A percentile compares a stretch with the other conserved stretches of the same genome.
Evolutionary conservation across 2,888 invertebrate genomes (phyloP).

Genomic region (Norana najaformis): DNA sequence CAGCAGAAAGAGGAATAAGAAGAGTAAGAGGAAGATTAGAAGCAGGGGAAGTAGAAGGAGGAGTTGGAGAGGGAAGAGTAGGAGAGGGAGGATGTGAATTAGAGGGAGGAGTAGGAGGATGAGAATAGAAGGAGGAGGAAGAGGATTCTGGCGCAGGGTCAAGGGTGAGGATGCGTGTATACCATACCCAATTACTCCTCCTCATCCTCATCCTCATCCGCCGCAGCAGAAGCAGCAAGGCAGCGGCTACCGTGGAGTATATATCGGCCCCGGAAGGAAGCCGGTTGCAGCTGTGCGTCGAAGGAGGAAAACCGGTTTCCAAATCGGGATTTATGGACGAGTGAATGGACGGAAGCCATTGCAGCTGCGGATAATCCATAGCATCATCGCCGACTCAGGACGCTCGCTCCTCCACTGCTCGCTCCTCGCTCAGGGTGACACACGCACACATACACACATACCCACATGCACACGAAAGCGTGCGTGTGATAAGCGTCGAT

Average conservation of each 20-base stretch:
- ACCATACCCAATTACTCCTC: background rate
- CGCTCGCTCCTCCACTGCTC: background rate
- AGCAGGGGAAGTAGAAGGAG: no score
- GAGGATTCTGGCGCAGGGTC: background rate
- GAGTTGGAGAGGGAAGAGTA: background rate
- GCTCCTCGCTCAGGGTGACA: background rate
- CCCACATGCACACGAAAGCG: no score
- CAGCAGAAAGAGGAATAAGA: background rate
- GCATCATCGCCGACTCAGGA: background rate
- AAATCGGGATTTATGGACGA: conserved; percentile 13
- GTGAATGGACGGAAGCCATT: background rate
- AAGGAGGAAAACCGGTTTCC: background rate
- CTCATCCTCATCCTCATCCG: background rate
- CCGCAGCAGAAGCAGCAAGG: no score
- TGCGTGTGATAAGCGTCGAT: background rate
- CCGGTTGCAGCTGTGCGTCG: background rate
- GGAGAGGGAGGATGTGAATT: no score
- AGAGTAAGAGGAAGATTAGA: background rate
- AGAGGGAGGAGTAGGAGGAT: background rate
- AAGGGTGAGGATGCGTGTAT: background rate
- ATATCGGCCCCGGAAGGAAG: background rate
- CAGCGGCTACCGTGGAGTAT: background rate
- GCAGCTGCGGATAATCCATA: background rate
- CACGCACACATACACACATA: background rate
- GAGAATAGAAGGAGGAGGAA: no score